These are phyloP conservation scores for Microcebus griseorufus DNA, from an alignment of 2,113 vertebrate species.

Conservation along the genomic window DNA sequence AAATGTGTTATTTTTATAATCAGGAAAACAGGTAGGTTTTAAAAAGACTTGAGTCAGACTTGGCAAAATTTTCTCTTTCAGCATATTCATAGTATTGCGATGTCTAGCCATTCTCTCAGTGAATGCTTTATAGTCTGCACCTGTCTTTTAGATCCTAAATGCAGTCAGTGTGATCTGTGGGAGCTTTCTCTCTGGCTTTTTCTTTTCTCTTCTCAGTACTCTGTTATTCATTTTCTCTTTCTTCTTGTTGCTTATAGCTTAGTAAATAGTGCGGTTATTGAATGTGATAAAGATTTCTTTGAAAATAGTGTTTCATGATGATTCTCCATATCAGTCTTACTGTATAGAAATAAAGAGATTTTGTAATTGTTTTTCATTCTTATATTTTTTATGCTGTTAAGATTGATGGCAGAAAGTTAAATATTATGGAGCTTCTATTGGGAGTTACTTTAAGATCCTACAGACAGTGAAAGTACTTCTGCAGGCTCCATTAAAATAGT, in stretches of 20 bases:
- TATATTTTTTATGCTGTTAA: neutral
- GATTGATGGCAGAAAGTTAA: slow-evolving; percentile 2
- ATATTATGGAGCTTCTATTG: slow-evolving; percentile 11
- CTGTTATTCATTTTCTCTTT: neutral
- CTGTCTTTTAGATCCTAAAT: neutral
- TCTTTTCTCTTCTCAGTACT: neutral
- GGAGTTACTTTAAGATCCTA: neutral
- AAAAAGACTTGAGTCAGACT: neutral
- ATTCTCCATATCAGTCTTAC: neutral
- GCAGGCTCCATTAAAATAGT: slow-evolving; percentile 3
- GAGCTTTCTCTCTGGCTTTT: neutral
- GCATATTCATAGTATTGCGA: neutral
- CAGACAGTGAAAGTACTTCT: neutral
- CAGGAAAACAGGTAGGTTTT: neutral
- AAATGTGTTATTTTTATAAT: neutral
- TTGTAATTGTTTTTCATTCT: neutral
- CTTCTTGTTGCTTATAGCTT: slow-evolving; percentile 9
- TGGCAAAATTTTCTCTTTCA: neutral
- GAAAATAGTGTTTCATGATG: neutral
- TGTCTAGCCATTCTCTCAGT: neutral
- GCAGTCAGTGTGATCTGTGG: neutral
- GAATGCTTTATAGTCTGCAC: neutral
- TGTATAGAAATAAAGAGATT: slow-evolving; percentile 30
- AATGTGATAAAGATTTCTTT: neutral
- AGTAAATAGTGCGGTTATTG: neutral